phyloP scores from a whole-genome alignment of 2,888 invertebrate species.

The Brachylomia viminalis region DNA sequence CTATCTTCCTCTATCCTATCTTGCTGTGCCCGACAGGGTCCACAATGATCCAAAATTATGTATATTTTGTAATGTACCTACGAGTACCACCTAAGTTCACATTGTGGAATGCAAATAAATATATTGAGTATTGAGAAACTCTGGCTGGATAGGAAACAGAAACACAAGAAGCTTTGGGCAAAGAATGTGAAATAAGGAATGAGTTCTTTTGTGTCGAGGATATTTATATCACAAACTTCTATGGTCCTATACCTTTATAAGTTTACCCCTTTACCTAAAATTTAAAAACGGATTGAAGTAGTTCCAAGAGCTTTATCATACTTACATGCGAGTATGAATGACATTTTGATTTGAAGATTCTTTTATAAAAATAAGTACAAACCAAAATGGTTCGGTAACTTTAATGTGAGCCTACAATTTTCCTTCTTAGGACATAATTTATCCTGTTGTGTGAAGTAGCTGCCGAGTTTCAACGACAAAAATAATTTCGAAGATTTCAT shows the following conservation, averaged over 20 bases:
- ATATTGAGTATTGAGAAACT: too few species aligned
- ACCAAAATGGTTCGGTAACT: not conserved
- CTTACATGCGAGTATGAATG: not conserved
- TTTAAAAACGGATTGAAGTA: not conserved
- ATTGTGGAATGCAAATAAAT: too few species aligned
- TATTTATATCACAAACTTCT: not conserved
- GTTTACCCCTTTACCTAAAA: not conserved
- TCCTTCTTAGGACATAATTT: not conserved
- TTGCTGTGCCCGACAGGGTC: too few species aligned
- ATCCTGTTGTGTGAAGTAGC: not conserved
- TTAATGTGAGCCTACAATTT: too few species aligned
- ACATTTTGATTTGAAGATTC: not conserved
- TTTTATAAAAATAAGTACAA: not conserved
- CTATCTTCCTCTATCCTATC: too few species aligned
- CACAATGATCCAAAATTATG: too few species aligned
- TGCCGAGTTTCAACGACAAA: not conserved
- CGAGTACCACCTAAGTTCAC: too few species aligned
- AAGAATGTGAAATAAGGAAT: not conserved
- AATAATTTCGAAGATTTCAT: not conserved
- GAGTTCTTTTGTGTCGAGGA: not conserved
- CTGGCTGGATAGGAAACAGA: too few species aligned
- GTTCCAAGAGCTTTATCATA: not conserved
- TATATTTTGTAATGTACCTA: too few species aligned
- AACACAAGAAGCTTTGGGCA: not conserved
- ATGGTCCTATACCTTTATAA: not conserved